A percentile compares a stretch with the other conserved stretches of the same genome.
Evolutionary conservation across 2,113 vertebrate genomes (phyloP).

Genomic region (Centropristis striata): DNA sequence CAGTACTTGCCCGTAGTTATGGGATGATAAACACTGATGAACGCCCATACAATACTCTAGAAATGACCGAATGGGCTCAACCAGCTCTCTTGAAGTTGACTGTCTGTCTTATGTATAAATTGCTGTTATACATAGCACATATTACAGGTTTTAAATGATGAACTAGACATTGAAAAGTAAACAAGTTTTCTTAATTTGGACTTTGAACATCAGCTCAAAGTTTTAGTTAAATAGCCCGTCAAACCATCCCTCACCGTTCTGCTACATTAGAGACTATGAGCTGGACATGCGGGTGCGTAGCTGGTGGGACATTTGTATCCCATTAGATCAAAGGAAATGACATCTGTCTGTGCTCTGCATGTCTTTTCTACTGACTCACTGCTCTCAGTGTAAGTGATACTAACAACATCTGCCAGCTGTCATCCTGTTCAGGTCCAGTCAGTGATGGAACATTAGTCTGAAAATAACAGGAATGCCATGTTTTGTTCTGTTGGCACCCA

Average conservation of each 20-base stretch:
- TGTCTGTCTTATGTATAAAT: neutral
- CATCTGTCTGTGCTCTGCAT: too few relatives aligned
- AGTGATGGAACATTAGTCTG: neutral
- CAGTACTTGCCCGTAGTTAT: too few relatives aligned
- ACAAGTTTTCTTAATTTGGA: neutral
- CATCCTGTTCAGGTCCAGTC: slow-evolving; percentile 11
- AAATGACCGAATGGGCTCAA: too few relatives aligned
- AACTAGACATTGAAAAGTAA: neutral
- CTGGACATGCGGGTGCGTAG: neutral
- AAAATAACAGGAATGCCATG: slow-evolving; percentile 1
- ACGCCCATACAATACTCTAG: too few relatives aligned
- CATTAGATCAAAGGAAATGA: neutral
- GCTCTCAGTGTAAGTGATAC: slow-evolving; percentile 36
- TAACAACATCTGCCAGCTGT: slow-evolving; percentile 54
- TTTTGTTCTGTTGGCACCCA: neutral
- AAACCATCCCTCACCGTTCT: neutral
- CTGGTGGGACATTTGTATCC: neutral
- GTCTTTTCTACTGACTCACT: neutral
- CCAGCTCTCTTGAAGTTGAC: neutral
- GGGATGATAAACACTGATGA: too few relatives aligned
- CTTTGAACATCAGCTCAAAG: neutral
- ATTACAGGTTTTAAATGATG: neutral
- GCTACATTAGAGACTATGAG: neutral
- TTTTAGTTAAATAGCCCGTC: neutral
- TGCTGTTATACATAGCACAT: neutral